Percentiles rank a stretch among this genome's conserved stretches.
Evolutionary conservation across 2,797 vertebrate species (phyloP).

Genomic region (Pygocentrus nattereri): DNA sequence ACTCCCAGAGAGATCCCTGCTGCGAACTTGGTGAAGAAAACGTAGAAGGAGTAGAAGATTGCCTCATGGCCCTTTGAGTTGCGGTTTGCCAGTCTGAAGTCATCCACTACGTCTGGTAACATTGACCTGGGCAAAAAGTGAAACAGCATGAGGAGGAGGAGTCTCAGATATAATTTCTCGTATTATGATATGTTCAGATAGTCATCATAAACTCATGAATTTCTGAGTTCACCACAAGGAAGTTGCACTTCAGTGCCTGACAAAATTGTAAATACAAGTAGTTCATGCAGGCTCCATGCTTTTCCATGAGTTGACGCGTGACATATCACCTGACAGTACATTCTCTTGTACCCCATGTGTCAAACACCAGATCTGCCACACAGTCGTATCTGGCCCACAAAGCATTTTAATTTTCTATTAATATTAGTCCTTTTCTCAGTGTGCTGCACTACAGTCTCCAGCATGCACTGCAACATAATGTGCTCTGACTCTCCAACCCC

Average conservation of each 20-base stretch:
- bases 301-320: too few relatives aligned
- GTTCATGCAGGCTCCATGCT: background rate
- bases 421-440: too few relatives aligned
- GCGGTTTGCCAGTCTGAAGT: slow-evolving; percentile 89
- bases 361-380: too few relatives aligned
- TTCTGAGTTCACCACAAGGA: background rate
- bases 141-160: background rate
- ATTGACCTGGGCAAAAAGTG: slow-evolving; percentile 86
- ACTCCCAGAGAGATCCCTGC: slow-evolving; percentile 91
- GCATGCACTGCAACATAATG: too few relatives aligned
- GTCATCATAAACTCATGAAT: background rate
- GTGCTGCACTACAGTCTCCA: too few relatives aligned
- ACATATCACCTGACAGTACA: background rate
- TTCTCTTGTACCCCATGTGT: background rate
- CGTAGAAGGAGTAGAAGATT: slow-evolving; percentile 97
- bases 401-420: too few relatives aligned
- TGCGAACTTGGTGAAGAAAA: slow-evolving; percentile 96
- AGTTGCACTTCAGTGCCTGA: background rate
- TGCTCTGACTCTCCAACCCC: too few relatives aligned
- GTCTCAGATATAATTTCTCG: slow-evolving; percentile 21
- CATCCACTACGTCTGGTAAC: slow-evolving; percentile 96
- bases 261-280: background rate
- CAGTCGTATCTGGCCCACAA: too few relatives aligned
- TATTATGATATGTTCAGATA: background rate
- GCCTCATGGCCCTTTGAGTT: slow-evolving; percentile 90